Evolutionary conservation across 1,140 invertebrate species (phyloP), one percentile per base, ranked within the genome.

Genomic region (Lepidurus apus): DNA sequence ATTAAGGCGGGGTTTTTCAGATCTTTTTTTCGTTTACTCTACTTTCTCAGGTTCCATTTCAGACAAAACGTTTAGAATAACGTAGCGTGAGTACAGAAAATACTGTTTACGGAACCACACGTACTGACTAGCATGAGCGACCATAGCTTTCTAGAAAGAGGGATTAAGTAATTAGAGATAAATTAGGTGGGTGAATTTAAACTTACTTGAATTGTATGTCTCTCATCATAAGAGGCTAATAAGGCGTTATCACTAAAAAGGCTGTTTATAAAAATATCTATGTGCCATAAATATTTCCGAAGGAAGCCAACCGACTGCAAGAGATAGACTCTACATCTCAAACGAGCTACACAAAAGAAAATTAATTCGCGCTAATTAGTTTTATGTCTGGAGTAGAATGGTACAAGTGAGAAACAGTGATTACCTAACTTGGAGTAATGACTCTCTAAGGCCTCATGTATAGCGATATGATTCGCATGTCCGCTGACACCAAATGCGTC

Each of bases 81-180:
- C 92, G 83, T 97, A 98, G 43, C 95, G 89, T 43, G 95, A 97
- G 87, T 97, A 95, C 74, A 91, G 84, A 81, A 98, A 90, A 84
- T 97, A 98, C 7, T 98, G 86, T 83, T 90, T 90, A 80, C 96
- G 89, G 85, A 95, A 98, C 96, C 96, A 98, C 13, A 95, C 89
- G 85, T 95, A 91, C 85, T 98, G 96, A 17, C 94, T 95, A 81
- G 88, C 85, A 84, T 98, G 95, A 80, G 89, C 87, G 78, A 86
- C 87, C 95, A 98, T 97, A 3, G 95, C 95, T 81, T 87, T 85
- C 85, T 91, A 81, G 43, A 74, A 79, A 75, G 53, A 75, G 80
- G 11, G 77, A 81, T 78, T 79, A 79, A 21, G 76, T 80, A 24
- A 81, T 81, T 73, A 77, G 47, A 77, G 73, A 74, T 53, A 78